Conservation (phyloP, 2,797 vertebrate genomes). For the Melanotaenia nigrans region DNA sequence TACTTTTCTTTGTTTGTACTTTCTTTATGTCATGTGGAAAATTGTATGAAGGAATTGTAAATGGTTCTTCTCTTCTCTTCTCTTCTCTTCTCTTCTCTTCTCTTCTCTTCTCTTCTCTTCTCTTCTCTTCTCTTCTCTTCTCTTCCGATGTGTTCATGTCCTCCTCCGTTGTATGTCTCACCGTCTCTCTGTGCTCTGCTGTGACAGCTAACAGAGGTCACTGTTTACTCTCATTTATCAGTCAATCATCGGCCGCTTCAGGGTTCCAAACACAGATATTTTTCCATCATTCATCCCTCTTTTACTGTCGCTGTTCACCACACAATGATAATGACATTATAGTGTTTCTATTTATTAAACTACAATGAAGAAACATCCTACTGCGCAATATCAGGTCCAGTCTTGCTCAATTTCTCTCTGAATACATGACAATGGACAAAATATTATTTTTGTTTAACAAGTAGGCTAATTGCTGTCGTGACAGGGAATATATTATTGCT, state of each 20-base stretch:
- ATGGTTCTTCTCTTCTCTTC: too few relatives aligned
- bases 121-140: slow-evolving; percentile 3
- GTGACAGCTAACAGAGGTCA: slow-evolving; percentile 84
- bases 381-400: background rate
- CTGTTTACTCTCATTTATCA: slow-evolving; percentile 84
- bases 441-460: slow-evolving; percentile 17
- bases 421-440: slow-evolving; percentile 11
- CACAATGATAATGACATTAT: slow-evolving; percentile 9
- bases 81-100: too few relatives aligned
- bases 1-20: too few relatives aligned
- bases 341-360: slow-evolving; percentile 25
- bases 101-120: too few relatives aligned
- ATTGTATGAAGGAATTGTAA: too few relatives aligned
- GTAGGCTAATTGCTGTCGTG: background rate
- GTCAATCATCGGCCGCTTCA: slow-evolving; percentile 76
- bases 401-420: background rate
- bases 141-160: slow-evolving; percentile 45
- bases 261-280: slow-evolving; percentile 56
- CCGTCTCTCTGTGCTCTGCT: slow-evolving; percentile 58
- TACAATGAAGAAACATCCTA: background rate
- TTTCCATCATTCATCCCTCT: slow-evolving; percentile 38
- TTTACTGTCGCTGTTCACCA: slow-evolving; percentile 18
- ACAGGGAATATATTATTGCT: slow-evolving; percentile 4
- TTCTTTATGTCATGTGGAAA: too few relatives aligned
- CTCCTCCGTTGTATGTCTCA: slow-evolving; percentile 63